Evolutionary conservation across 2,797 vertebrate genomes (phyloP), one percentile per base, ranked within the genome.

Genomic region (Anas acuta): DNA sequence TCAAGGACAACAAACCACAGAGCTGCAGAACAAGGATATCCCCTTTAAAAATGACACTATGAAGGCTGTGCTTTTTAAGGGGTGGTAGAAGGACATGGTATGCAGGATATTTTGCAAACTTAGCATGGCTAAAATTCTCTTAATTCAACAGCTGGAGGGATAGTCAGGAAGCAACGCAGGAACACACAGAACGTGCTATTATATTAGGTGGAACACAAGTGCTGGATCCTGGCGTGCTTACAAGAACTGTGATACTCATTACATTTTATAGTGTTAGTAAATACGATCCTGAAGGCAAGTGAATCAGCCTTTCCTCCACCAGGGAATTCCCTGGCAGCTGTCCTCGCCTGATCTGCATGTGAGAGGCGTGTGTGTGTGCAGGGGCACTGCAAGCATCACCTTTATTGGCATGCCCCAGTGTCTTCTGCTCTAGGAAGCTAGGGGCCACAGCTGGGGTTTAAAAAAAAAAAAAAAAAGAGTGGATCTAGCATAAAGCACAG

Each of bases 321-420:
- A 47, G 65, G 87, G 75, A 78, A 82, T 78, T 84, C 62, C 62
- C 62, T 84, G 87, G 62, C 53, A 75, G 58, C 74, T 70, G 33
- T 56, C 67, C 26, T 41, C 30, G 56, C 33, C 51, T 18, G 11
- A 61, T 47, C 21, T 45, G 41, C 1, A 0, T 3, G 8, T 35
- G 65, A 66, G 74, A 30, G n/a, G 2, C 1, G 6, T 17, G 71
- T n/a, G 21, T 49, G 22, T 51, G 39, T 73, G 61, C 21, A 7
- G 2, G 2, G 33, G 23, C 45, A 21, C 23, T 53, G 56, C 12
- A 69, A 65, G 32, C 6, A 5, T 7, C 16, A 0, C 39, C 43
- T 64, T 30, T n/a, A 1, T 0, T 54, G 8, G 19, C 58, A 78
- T 3, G 1, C 13, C 13, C 22, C 2, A 2, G 6, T 66, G 61